Evolutionary conservation across 2,797 vertebrate genomes (phyloP).

Genomic region (Pteronotus mesoamericanus): DNA sequence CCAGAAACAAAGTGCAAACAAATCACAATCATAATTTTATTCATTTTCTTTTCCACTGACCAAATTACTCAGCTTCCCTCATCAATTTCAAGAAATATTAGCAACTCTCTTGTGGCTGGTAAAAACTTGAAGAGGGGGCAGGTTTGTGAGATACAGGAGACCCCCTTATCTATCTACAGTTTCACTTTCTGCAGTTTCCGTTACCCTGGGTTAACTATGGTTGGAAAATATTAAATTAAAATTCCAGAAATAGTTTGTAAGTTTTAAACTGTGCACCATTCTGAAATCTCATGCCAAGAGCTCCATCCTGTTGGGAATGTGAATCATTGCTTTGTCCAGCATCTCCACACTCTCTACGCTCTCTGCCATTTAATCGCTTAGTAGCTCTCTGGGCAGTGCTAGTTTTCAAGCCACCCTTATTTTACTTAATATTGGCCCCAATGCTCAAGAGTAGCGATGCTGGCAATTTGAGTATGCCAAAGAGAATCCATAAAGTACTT

Average conservation of each 20-base stretch:
- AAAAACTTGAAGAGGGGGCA: neutral
- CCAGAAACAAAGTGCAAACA: neutral
- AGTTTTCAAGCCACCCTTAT: neutral
- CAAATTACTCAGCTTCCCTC: neutral
- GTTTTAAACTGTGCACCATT: neutral
- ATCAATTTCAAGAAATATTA: constrained; percentile 13
- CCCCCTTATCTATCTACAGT: neutral
- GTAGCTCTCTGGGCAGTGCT: neutral
- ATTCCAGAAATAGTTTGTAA: neutral
- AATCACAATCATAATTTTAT: neutral
- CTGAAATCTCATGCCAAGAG: neutral
- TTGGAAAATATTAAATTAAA: neutral
- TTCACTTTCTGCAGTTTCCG: neutral
- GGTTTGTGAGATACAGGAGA: neutral
- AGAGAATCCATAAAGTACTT: neutral
- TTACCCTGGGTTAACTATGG: neutral
- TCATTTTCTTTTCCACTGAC: constrained; percentile 23
- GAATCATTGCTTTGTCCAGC: neutral
- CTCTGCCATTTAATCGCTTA: neutral
- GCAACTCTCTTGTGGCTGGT: neutral
- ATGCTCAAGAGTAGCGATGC: neutral
- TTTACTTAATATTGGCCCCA: neutral
- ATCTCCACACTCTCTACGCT: neutral
- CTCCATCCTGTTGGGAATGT: neutral
- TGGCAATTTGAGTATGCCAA: neutral